Percentiles rank a stretch among this genome's conserved stretches.
Evolutionary conservation across 2,113 vertebrate species (phyloP).

Genomic region (Pseudorasbora parva): DNA sequence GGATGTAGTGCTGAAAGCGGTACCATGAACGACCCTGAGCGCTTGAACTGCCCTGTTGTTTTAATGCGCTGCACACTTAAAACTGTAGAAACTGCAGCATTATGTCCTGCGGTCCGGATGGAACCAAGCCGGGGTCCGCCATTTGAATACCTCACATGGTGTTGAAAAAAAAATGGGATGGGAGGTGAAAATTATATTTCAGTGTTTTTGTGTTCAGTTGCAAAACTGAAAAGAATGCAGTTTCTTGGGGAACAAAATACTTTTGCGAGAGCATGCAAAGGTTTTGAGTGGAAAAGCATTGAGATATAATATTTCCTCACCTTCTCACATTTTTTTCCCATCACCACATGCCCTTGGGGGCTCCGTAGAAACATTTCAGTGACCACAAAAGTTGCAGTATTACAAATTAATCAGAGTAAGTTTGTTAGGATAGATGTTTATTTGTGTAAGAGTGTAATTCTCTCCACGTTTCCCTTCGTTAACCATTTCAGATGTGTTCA

Average conservation of each 20-base stretch:
- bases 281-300: background rate
- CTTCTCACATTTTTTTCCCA: background rate
- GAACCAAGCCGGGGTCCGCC: too few species aligned
- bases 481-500: background rate
- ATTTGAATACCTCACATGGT: too few species aligned
- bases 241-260: background rate
- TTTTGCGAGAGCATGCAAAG: background rate
- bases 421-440: background rate
- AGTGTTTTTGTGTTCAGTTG: background rate
- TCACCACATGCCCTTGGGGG: background rate
- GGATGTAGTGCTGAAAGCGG: too few species aligned
- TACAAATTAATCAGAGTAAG: background rate
- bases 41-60: too few species aligned
- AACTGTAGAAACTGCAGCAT: too few species aligned
- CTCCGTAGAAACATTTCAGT: background rate
- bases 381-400: background rate
- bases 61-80: too few species aligned
- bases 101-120: too few species aligned
- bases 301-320: background rate
- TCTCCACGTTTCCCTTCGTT: background rate
- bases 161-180: background rate
- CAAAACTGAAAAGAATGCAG: background rate
- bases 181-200: background rate
- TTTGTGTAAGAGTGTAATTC: background rate
- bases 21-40: too few species aligned